Conservation (phyloP, 2,888 invertebrate species). For the Mesorhabditis spiculigera region DNA sequence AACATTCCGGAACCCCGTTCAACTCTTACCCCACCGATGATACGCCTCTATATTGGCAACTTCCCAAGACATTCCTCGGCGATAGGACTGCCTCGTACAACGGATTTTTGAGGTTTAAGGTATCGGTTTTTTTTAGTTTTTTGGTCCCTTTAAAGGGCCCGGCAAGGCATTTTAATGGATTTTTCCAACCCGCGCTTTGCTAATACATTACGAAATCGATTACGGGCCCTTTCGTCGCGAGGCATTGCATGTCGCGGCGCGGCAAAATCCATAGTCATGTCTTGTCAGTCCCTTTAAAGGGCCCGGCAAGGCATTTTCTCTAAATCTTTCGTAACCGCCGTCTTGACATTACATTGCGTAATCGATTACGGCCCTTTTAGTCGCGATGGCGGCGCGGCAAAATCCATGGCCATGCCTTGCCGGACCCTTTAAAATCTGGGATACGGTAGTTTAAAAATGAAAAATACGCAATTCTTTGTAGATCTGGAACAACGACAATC, state of each 20-base stretch:
- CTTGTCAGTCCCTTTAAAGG: neutral
- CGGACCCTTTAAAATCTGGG: too few relatives aligned
- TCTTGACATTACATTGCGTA: too few relatives aligned
- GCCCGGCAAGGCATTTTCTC: neutral
- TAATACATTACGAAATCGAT: constrained; percentile 37
- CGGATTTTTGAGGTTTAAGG: constrained; percentile 76
- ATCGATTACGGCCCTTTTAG: too few relatives aligned
- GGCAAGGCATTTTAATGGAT: constrained; percentile 65
- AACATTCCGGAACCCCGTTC: constrained; percentile 36
- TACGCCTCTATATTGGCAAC: constrained; percentile 76
- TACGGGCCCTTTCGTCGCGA: constrained; percentile 67
- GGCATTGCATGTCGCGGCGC: constrained; percentile 77
- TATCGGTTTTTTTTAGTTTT: constrained; percentile 61
- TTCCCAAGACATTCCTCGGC: constrained; percentile 78
- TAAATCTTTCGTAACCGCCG: too few relatives aligned
- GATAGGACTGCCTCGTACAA: constrained; percentile 77
- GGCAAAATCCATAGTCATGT: constrained; percentile 72
- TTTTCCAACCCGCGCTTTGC: too few relatives aligned
- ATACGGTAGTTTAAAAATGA: too few relatives aligned
- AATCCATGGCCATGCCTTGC: too few relatives aligned
- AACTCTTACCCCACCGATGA: constrained; percentile 58
- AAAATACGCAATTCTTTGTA: constrained; percentile 5
- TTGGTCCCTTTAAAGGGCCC: neutral
- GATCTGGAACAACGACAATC: constrained; percentile 64
- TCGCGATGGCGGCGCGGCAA: too few relatives aligned